Evolutionary conservation across 1,140 invertebrate genomes (phyloP), one percentile per base, ranked within the genome.

Genomic region (Nasonia vitripennis): DNA sequence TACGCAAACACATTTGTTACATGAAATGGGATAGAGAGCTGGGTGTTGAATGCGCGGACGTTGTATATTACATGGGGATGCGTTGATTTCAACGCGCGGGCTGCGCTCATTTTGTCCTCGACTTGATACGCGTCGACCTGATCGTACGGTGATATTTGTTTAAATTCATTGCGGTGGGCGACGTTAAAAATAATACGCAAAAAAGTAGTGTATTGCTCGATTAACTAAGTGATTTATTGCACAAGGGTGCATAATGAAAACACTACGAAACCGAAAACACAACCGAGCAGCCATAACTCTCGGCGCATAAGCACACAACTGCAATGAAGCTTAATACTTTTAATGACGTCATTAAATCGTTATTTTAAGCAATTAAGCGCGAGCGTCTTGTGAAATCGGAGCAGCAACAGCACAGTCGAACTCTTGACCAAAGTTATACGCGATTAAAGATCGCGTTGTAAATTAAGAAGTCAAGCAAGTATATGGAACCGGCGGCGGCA

Each of bases 261-360:
- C 10, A 71, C 27, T 70, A n/a, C n/a, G n/a, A n/a, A n/a, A n/a
- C n/a, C n/a, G n/a, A n/a, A n/a, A n/a, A n/a, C n/a, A n/a, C n/a
- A n/a, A n/a, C 41, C 41, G 41, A 9, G 10, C 41, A 45, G 55
- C 55, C 55, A n/a, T 62, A 62, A 62, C 20, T 62, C 20, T 62
- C 55, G 17, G 55, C 17, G 48, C 45, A 48, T 2, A 27, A 27
- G 27, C 27, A 48, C 45, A 48, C 10, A 55, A n/a, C 55, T 62
- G 55, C 55, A 62, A 62, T 2, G 55, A 62, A n/a, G 55, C 55
- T 62, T 62, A 62, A 62, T 62, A 62, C 55, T 86, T 81, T 67
- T 83, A 62, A 83, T 83, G 23, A 67, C 34, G 48, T 77, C 73
- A 78, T 77, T 83, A 78, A 78, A 83, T 83, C 55, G 34, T 67